Conservation (phyloP, 2,888 invertebrate species). For the Habrosyne pyritoides region DNA sequence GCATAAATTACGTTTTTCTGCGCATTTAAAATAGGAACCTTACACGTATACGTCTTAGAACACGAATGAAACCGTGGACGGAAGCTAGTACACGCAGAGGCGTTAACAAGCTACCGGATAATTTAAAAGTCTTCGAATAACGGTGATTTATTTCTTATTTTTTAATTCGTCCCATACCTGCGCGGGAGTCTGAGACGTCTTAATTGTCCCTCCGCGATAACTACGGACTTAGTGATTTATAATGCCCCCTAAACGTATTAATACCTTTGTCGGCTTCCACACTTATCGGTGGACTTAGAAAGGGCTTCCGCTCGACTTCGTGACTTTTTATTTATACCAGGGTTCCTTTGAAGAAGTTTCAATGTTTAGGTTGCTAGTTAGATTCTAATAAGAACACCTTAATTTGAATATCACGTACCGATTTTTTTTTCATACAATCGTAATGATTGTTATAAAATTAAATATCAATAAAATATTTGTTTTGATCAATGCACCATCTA, state of each 20-base stretch:
- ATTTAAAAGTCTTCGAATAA: neutral
- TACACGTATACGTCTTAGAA: too few relatives aligned
- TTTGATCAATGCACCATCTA: too few relatives aligned
- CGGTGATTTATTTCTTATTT: neutral
- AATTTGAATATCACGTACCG: too few relatives aligned
- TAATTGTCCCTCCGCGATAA: conserved; percentile 75
- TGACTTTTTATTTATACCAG: conserved; percentile 34
- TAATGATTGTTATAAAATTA: too few relatives aligned
- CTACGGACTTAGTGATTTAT: conserved; percentile 73
- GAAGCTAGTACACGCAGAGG: neutral
- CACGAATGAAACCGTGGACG: too few relatives aligned
- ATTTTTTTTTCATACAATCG: too few relatives aligned
- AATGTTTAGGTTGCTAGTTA: conserved; percentile 16
- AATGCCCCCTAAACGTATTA: conserved; percentile 68
- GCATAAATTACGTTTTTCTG: too few relatives aligned
- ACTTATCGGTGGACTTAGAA: conserved; percentile 63
- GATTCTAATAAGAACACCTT: conserved; percentile 6
- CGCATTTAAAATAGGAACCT: too few relatives aligned
- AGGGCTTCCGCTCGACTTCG: conserved; percentile 66
- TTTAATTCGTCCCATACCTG: conserved; percentile 5
- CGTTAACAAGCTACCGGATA: conserved; percentile 9
- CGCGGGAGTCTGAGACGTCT: conserved; percentile 54
- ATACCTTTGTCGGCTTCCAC: conserved; percentile 75
- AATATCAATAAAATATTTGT: too few relatives aligned
- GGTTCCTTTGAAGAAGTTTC: conserved; percentile 11